A percentile compares a stretch with the other conserved stretches of the same genome.
phyloP scores from a whole-genome alignment of 2,113 vertebrate genomes.

The Oxyruncus cristatus region DNA sequence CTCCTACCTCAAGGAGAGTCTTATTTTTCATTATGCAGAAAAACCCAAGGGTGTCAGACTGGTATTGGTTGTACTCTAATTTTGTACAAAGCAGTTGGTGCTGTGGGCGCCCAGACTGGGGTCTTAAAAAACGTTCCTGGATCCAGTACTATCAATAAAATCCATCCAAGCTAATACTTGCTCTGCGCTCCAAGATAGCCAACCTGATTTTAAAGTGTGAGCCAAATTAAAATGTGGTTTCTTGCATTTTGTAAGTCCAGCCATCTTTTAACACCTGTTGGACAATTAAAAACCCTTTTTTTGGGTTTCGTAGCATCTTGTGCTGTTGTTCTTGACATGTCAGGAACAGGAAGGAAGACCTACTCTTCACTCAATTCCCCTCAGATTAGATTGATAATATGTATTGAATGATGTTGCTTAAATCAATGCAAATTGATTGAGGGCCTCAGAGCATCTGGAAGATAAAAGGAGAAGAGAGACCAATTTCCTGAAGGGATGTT shows the following conservation, averaged over 20 bases:
- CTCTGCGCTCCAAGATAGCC: neutral
- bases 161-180: neutral
- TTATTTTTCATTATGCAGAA: neutral
- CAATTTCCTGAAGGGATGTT: conserved; percentile 39
- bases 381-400: conserved; percentile 50
- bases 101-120: neutral
- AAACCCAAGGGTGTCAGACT: neutral
- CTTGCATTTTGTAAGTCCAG: neutral
- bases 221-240: neutral
- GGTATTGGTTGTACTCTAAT: neutral
- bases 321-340: neutral
- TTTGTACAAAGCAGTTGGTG: fast-evolving
- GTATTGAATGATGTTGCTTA: conserved; percentile 40
- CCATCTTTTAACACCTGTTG: neutral
- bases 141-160: neutral
- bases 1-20: neutral
- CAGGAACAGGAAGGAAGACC: neutral
- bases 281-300: neutral
- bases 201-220: neutral
- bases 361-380: conserved; percentile 10
- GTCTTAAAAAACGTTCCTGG: neutral
- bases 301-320: neutral
- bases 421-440: conserved; percentile 62
- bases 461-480: conserved; percentile 30
- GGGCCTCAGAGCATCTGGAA: conserved; percentile 29